Evolutionary conservation across 2,888 invertebrate genomes (phyloP).

Genomic region (Spodoptera exigua): DNA sequence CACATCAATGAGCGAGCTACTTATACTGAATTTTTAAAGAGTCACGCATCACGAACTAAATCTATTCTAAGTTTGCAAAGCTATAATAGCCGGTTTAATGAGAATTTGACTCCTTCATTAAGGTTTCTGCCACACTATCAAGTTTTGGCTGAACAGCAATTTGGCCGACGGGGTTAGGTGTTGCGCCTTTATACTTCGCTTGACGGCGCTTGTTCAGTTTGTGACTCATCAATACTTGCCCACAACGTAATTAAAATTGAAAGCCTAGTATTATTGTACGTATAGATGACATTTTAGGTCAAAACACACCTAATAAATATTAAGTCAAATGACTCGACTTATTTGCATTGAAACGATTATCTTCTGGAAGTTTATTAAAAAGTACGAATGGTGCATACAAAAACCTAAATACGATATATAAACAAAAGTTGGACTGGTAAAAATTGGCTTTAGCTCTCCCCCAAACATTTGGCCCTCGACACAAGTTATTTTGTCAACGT

Average conservation of each 20-base stretch:
- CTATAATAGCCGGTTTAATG: conserved; percentile 49
- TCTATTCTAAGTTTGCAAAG: conserved; percentile 45
- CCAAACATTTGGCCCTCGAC: conserved; percentile 67
- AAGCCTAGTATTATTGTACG: background rate
- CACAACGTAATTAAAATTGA: conserved; percentile 10
- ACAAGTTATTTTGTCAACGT: conserved; percentile 79
- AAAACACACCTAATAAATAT: background rate
- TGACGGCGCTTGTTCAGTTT: conserved; percentile 3
- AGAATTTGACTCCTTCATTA: conserved; percentile 53
- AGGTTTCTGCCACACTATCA: conserved; percentile 44
- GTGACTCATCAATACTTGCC: conserved; percentile 16
- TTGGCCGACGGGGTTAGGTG: conserved; percentile 38
- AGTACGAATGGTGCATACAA: conserved; percentile 33
- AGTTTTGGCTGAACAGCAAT: conserved; percentile 53
- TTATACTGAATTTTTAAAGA: conserved; percentile 18
- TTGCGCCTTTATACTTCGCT: conserved; percentile 18
- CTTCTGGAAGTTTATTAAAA: conserved; percentile 9
- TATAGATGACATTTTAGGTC: background rate
- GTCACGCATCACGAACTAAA: conserved; percentile 29
- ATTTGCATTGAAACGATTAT: conserved; percentile 39
- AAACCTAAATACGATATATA: conserved; percentile 44
- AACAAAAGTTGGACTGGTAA: conserved; percentile 39
- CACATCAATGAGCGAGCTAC: conserved; percentile 7
- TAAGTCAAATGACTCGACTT: conserved; percentile 21
- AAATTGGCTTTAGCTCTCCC: conserved; percentile 60